A percentile compares a stretch with the other conserved stretches of the same genome.
phyloP scores from a whole-genome alignment of 2,888 invertebrate species.

The Sesia apiformis region DNA sequence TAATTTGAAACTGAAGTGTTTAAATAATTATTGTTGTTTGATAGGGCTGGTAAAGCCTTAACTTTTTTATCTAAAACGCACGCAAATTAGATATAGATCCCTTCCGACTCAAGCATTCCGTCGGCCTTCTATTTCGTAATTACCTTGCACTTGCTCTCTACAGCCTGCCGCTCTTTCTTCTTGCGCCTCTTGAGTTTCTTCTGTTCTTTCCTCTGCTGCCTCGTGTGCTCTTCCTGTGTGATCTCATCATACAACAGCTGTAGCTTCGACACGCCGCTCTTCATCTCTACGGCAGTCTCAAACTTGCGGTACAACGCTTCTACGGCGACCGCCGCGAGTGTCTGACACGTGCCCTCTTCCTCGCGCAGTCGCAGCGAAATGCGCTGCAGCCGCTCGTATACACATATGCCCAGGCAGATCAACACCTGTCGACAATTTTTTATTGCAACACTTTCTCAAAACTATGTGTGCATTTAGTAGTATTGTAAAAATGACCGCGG shows the following conservation, averaged over 20 bases:
- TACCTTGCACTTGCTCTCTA: constrained; percentile 62
- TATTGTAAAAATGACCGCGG: too few relatives aligned
- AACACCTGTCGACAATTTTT: constrained; percentile 73
- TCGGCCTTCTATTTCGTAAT: neutral
- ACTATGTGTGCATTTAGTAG: too few relatives aligned
- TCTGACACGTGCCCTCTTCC: constrained; percentile 95
- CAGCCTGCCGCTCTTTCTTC: constrained; percentile 77
- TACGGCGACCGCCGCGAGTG: constrained; percentile 90
- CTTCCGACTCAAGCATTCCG: too few relatives aligned
- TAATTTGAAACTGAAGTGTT: too few relatives aligned
- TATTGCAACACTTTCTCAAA: too few relatives aligned
- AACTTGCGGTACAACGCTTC: constrained; percentile 92
- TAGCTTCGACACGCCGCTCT: constrained; percentile 90
- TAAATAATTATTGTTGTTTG: too few relatives aligned
- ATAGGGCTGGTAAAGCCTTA: too few relatives aligned
- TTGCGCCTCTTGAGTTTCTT: constrained; percentile 86
- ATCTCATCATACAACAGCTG: constrained; percentile 92
- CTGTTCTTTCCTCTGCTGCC: constrained; percentile 89
- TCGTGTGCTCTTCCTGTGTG: constrained; percentile 88
- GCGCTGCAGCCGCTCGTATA: constrained; percentile 91
- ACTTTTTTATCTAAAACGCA: too few relatives aligned
- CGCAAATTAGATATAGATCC: too few relatives aligned
- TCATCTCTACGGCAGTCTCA: constrained; percentile 91
- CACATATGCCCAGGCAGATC: constrained; percentile 94
- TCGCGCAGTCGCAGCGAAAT: constrained; percentile 90